These are phyloP conservation scores for Drosophila ohnishii DNA, from an alignment of 1,140 invertebrate species.

Conservation along the genomic window DNA sequence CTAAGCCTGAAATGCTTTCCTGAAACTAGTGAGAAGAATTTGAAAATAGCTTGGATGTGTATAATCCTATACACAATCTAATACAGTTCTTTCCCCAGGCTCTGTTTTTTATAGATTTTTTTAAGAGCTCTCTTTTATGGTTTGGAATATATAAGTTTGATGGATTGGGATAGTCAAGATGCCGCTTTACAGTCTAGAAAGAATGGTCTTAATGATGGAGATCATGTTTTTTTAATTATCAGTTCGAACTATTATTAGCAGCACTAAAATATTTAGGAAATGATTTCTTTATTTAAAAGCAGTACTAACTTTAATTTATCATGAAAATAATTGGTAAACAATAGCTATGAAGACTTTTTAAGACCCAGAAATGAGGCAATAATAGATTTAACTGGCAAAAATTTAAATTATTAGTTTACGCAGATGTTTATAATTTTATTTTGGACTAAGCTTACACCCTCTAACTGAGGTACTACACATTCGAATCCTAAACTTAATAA, in stretches of 20 bases:
- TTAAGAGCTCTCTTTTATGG: neutral
- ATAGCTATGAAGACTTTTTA: neutral
- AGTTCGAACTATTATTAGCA: neutral
- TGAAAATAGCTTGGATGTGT: constrained; percentile 17
- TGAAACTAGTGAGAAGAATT: constrained; percentile 32
- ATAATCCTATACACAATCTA: constrained; percentile 24
- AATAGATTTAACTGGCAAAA: neutral
- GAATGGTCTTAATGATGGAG: neutral
- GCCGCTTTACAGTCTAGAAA: neutral
- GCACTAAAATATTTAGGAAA: neutral
- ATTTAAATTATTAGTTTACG: neutral
- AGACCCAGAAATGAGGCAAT: too few species aligned
- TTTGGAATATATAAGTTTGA: too few species aligned
- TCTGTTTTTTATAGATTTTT: neutral
- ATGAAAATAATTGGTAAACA: neutral
- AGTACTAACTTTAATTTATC: too few species aligned
- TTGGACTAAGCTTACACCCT: neutral
- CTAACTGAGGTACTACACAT: constrained; percentile 8
- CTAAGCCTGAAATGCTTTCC: neutral
- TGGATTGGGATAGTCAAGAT: neutral
- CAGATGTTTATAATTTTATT: neutral
- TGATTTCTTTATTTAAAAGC: neutral
- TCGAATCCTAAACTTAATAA: neutral
- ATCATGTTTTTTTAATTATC: neutral
- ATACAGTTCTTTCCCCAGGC: constrained; percentile 2